Base-by-base conservation (phyloP, 1,140 invertebrate genomes). In the Brachionus paranguensis region DNA sequence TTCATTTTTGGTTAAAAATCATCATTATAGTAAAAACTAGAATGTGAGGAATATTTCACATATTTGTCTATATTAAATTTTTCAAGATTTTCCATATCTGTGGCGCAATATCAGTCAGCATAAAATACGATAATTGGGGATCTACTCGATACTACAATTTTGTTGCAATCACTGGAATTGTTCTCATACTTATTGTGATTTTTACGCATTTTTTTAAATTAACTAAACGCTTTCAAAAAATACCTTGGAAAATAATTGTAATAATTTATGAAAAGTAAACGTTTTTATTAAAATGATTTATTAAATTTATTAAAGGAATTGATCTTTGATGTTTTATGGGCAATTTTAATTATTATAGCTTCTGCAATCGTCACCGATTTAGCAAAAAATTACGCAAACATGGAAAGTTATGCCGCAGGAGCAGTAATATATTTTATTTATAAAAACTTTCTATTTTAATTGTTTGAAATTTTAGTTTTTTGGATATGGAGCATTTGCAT, bases 61-160 rank as follows among this genome's bases (percentile, higher is more conserved):
- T 12, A 12, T 37, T 37, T 20, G 24, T 11, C 20, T 43, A 37
- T n/a, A 17, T 17, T n/a, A 43, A 72, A n/a, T 47, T 17, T 12
- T 76, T 50, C 10, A 50, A 81, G 78, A 43, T 81, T 33, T 65
- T 81, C 20, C 78, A 81, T 29, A 64, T 81, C 14, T 27, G 50
- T 45, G 78, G 78, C 3, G 37, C 55, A 4, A 81, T 81, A 20
- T 24, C 78, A 11, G 78, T 81, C 3, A 37, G 78, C 45, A 29
- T 81, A 12, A 81, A 81, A 81, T 81, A 81, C 37, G 78, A 81
- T 45, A 81, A 60, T 27, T 81, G 78, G 78, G 64, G 64, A 24
- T 64, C 53, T 14, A 81, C 78, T 24, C 50, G 78, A 20, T 81
- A 81, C 27, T 81, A 81, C 45, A 24, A 81, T 45, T 81, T 81